phyloP scores from a whole-genome alignment of 2,113 vertebrate genomes.

The Paraplagusia blochii region DNA sequence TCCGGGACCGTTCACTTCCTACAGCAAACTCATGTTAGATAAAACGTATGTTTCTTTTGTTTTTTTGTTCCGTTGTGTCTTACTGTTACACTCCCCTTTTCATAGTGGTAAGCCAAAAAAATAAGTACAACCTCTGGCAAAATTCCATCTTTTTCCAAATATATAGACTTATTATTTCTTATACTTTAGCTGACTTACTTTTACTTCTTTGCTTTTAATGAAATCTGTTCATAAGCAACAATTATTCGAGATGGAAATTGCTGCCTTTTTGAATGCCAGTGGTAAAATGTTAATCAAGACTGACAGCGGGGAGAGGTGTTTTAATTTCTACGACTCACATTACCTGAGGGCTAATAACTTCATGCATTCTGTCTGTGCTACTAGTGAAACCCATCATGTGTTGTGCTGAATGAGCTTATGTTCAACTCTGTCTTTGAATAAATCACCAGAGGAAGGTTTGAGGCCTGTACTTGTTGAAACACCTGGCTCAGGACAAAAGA shows the following conservation, averaged over 20 bases:
- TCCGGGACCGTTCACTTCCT: conserved; percentile 21
- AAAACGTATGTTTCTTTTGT: conserved; percentile 36
- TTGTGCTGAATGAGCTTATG: conserved; percentile 6
- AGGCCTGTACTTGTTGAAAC: too few species aligned
- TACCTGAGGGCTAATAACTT: conserved; percentile 32
- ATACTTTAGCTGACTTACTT: conserved; percentile 10
- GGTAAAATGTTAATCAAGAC: conserved; percentile 61
- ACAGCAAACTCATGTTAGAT: conserved; percentile 47
- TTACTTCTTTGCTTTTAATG: conserved; percentile 38
- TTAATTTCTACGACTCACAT: conserved; percentile 59
- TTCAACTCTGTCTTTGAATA: too few species aligned
- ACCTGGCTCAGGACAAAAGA: too few species aligned
- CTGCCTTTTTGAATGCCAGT: conserved; percentile 49
- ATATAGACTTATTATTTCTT: neutral
- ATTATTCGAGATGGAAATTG: conserved; percentile 65
- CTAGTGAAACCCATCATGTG: conserved; percentile 3
- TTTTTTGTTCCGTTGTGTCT: neutral
- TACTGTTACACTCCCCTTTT: neutral
- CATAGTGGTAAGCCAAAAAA: neutral
- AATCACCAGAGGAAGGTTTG: too few species aligned
- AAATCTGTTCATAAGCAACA: conserved; percentile 35
- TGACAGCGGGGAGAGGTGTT: conserved; percentile 34
- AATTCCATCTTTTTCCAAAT: conserved; percentile 1
- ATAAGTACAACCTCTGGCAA: neutral
- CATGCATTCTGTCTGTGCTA: too few species aligned